Conservation (phyloP, 2,888 invertebrate species). For the Harpalus rufipes region DNA sequence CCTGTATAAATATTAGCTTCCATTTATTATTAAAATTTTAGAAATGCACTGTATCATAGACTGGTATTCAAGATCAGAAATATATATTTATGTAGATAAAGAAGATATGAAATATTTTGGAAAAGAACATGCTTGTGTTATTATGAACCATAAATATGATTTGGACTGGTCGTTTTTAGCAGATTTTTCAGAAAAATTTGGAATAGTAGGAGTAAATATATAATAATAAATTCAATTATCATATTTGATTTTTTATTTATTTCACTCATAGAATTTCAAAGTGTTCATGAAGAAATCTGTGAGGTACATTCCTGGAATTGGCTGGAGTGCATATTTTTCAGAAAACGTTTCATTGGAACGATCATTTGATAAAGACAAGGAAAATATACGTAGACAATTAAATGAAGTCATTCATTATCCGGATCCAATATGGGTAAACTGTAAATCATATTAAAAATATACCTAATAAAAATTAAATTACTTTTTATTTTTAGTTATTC, state of each 20-base stretch:
- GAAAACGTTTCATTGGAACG: constrained; percentile 93
- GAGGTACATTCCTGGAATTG: constrained; percentile 91
- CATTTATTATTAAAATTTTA: neutral
- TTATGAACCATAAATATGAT: constrained; percentile 95
- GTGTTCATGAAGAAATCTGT: constrained; percentile 94
- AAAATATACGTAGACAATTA: constrained; percentile 86
- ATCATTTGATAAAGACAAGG: constrained; percentile 90
- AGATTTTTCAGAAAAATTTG: constrained; percentile 88
- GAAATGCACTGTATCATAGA: constrained; percentile 80
- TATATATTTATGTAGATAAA: constrained; percentile 85
- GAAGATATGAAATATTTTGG: constrained; percentile 87
- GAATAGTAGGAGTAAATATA: constrained; percentile 86
- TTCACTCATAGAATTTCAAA: constrained; percentile 86
- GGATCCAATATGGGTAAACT: constrained; percentile 86
- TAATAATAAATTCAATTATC: neutral
- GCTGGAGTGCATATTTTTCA: constrained; percentile 95
- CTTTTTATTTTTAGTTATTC: neutral
- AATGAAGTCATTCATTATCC: constrained; percentile 89
- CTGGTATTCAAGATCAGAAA: constrained; percentile 90
- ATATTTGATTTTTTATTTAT: neutral
- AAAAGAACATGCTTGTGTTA: constrained; percentile 88
- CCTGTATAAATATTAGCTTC: no score
- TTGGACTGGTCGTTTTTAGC: constrained; percentile 95
- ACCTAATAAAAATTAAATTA: constrained; percentile 15
- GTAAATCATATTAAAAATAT: neutral